Evolutionary conservation across 1,140 invertebrate genomes (phyloP).

Genomic region (Glossosoma conforme): DNA sequence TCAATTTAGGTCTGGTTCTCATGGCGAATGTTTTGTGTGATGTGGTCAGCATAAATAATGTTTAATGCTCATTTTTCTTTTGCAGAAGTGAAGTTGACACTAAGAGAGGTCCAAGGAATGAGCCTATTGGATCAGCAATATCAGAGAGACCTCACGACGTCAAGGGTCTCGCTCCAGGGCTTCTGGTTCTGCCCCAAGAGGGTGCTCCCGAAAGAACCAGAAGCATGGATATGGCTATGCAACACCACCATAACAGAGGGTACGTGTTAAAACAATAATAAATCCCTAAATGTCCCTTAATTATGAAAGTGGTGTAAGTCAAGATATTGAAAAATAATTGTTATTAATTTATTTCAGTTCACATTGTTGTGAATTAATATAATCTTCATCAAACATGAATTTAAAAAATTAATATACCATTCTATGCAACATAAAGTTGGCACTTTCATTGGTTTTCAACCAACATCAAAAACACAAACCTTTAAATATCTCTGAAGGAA

Average conservation of each 20-base stretch:
- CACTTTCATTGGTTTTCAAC: too few relatives aligned
- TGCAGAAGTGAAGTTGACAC: slow-evolving; percentile 13
- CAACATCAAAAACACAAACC: too few relatives aligned
- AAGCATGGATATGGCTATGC: slow-evolving; percentile 8
- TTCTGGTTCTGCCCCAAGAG: slow-evolving; percentile 22
- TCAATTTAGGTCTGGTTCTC: too few relatives aligned
- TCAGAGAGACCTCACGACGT: slow-evolving; percentile 6
- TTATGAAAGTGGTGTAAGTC: neutral
- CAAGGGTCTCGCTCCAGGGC: slow-evolving; percentile 25
- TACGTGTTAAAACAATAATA: too few relatives aligned
- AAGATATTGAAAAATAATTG: neutral
- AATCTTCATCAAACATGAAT: too few relatives aligned
- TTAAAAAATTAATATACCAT: too few relatives aligned
- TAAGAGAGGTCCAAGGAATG: slow-evolving; percentile 7
- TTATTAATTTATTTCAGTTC: neutral
- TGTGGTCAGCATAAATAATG: too few relatives aligned
- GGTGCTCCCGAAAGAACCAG: slow-evolving; percentile 13
- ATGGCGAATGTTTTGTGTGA: too few relatives aligned
- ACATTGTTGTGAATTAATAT: too few relatives aligned
- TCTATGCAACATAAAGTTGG: too few relatives aligned
- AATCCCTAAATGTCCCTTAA: too few relatives aligned
- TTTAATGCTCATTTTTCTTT: slow-evolving; percentile 2
- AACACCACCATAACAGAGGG: slow-evolving; percentile 23
- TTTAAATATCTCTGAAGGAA: too few relatives aligned
- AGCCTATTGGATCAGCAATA: slow-evolving; percentile 2